phyloP scores from a whole-genome alignment of 2,113 vertebrate species.

The Oncorhynchus masou region DNA sequence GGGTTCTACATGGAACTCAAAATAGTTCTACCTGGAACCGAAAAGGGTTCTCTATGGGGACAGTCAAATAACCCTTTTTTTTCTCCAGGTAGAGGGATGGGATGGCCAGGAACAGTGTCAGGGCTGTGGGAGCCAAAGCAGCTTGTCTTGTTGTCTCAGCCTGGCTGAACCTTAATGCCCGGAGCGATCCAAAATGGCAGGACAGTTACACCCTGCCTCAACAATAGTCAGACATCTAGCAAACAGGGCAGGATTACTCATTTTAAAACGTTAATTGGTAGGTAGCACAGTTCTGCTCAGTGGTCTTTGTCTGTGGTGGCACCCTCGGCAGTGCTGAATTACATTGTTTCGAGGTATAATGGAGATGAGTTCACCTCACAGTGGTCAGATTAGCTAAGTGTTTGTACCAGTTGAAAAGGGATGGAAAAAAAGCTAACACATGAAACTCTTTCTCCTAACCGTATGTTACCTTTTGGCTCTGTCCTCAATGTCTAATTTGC shows the following conservation, averaged over 20 bases:
- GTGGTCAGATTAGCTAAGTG: too few relatives aligned
- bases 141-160: constrained; percentile 22
- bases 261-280: neutral
- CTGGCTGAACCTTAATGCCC: constrained; percentile 28
- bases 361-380: constrained; percentile 1
- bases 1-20: too few relatives aligned
- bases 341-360: neutral
- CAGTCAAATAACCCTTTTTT: too few relatives aligned
- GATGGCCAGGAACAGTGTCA: constrained; percentile 19
- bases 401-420: too few relatives aligned
- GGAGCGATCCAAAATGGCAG: constrained; percentile 53
- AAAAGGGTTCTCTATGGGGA: too few relatives aligned
- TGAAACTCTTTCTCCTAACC: too few relatives aligned
- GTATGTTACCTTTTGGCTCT: neutral
- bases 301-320: neutral
- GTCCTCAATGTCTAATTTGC: neutral
- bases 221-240: constrained; percentile 13
- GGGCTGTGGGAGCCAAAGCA: constrained; percentile 17
- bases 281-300: too few relatives aligned
- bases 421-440: too few relatives aligned
- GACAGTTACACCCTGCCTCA: constrained; percentile 38
- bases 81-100: too few relatives aligned
- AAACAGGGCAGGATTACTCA: constrained; percentile 11
- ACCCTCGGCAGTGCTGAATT: too few relatives aligned
- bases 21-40: too few relatives aligned